A percentile compares a stretch with the other conserved stretches of the same genome.
Conservation (phyloP, 1,140 invertebrate species). For the Coptotermes formosanus region DNA sequence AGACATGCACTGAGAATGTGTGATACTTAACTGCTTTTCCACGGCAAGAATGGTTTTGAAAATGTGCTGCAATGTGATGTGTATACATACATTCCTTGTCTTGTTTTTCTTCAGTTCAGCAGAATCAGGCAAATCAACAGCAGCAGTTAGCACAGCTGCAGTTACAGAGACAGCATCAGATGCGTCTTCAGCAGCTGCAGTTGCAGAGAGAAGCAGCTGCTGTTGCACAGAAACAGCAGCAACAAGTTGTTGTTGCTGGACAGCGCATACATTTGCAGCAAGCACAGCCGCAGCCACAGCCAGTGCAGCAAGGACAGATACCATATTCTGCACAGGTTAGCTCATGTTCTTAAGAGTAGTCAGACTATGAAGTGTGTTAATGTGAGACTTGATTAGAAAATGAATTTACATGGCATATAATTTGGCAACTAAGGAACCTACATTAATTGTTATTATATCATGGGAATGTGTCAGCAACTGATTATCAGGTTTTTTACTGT, state of each 20-base stretch:
- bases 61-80: too few relatives aligned
- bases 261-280: constrained; percentile 40
- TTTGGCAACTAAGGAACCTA: too few relatives aligned
- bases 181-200: constrained; percentile 43
- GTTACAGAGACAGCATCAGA: constrained; percentile 51
- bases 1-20: too few relatives aligned
- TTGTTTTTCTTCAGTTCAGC: constrained; percentile 44
- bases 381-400: too few relatives aligned
- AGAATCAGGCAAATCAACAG: constrained; percentile 36
- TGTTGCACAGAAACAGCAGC: constrained; percentile 32
- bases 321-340: neutral
- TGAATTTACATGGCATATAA: too few relatives aligned
- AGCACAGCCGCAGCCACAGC: constrained; percentile 36
- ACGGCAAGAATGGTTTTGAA: too few relatives aligned
- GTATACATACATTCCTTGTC: too few relatives aligned
- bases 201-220: constrained; percentile 41
- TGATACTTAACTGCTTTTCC: too few relatives aligned
- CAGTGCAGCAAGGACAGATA: constrained; percentile 39
- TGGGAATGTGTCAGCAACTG: too few relatives aligned
- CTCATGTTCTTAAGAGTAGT: neutral
- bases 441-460: too few relatives aligned
- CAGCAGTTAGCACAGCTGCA: constrained; percentile 28
- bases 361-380: too few relatives aligned
- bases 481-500: too few relatives aligned
- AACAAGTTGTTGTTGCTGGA: neutral